These are phyloP conservation scores for Harlomillsia oculata DNA, from an alignment of 1,140 invertebrate species.

Conservation along the genomic window DNA sequence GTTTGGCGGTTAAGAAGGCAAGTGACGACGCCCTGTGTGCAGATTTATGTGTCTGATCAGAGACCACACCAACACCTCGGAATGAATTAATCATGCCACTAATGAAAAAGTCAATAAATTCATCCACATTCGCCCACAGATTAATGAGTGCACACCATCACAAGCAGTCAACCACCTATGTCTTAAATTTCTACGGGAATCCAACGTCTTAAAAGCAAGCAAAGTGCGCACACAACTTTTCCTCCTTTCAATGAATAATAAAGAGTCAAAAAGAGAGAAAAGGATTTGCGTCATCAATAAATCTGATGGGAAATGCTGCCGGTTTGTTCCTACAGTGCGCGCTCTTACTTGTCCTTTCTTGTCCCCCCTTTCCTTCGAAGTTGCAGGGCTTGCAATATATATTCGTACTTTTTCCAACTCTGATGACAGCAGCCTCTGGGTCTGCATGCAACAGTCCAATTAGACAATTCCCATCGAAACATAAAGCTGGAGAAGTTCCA, in stretches of 20 bases:
- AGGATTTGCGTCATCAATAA: neutral
- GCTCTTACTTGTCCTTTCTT: too few relatives aligned
- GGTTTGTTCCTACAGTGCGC: too few relatives aligned
- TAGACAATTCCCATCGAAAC: too few relatives aligned
- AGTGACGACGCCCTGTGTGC: slow-evolving; percentile 19
- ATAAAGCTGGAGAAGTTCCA: too few relatives aligned
- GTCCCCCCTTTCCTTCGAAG: too few relatives aligned
- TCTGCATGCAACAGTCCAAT: too few relatives aligned
- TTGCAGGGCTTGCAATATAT: too few relatives aligned
- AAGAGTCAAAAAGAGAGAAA: neutral
- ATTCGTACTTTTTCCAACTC: too few relatives aligned
- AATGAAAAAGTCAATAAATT: slow-evolving; percentile 29
- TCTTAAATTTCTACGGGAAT: neutral
- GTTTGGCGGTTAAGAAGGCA: neutral
- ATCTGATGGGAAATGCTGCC: too few relatives aligned
- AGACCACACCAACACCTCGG: slow-evolving; percentile 23
- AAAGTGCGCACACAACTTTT: too few relatives aligned
- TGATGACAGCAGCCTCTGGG: too few relatives aligned
- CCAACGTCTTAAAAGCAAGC: neutral
- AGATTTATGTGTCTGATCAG: slow-evolving; percentile 20
- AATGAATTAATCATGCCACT: slow-evolving; percentile 28
- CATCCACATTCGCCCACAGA: slow-evolving; percentile 21
- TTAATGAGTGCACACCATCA: slow-evolving; percentile 19
- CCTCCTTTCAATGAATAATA: too few relatives aligned
- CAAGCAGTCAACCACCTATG: neutral